Conservation (phyloP, 2,888 invertebrate species). For the Dasypogon diadema region DNA sequence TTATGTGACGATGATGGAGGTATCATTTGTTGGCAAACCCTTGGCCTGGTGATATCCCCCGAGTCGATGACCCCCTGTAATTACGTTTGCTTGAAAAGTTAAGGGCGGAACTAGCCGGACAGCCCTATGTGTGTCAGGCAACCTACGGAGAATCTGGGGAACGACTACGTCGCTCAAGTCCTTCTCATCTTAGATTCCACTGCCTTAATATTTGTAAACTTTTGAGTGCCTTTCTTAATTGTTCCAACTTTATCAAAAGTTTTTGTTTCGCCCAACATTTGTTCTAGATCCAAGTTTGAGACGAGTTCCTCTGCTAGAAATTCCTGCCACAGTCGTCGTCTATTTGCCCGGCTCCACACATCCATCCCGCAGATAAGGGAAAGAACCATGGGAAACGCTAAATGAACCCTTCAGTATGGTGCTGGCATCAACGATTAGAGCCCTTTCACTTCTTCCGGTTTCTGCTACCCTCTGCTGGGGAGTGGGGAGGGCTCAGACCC, state of each 20-base stretch:
- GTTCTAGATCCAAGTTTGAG: neutral
- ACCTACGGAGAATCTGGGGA: neutral
- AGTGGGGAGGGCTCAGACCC: neutral
- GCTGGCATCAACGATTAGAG: neutral
- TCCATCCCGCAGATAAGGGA: neutral
- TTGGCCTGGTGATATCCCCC: neutral
- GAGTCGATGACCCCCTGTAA: slow-evolving; percentile 16
- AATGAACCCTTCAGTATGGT: slow-evolving; percentile 7
- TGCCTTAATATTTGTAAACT: slow-evolving; percentile 26
- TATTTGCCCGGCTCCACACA: neutral
- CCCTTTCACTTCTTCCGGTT: neutral
- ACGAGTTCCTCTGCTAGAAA: neutral
- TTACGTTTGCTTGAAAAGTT: neutral
- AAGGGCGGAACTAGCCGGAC: neutral
- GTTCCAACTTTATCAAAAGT: slow-evolving; percentile 53
- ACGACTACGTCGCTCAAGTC: neutral
- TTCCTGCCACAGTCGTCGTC: neutral
- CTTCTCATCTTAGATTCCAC: slow-evolving; percentile 33
- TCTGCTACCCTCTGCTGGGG: neutral
- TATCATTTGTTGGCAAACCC: neutral
- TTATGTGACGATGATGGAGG: slow-evolving; percentile 2
- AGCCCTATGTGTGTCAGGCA: too few relatives aligned
- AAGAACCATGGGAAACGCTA: neutral
- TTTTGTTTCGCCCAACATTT: slow-evolving; percentile 37
- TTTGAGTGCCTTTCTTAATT: slow-evolving; percentile 53